Base-by-base conservation (phyloP, 2,888 invertebrate genomes). In the Xiphydria camelus region DNA sequence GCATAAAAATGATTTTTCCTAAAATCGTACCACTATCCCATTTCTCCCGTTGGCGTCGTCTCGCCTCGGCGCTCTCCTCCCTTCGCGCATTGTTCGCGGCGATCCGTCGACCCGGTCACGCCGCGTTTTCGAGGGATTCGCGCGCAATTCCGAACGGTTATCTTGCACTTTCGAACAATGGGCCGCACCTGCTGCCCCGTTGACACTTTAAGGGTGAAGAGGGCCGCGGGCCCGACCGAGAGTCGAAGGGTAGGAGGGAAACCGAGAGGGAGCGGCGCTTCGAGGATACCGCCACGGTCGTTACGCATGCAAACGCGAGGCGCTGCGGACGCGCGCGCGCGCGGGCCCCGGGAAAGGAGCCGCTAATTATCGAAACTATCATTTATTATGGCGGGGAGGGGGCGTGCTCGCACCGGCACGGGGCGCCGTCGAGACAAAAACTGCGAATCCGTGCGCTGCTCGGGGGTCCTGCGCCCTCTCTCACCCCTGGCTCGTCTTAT, bases 351-450 rank as follows among this genome's bases (percentile, higher is more conserved):
- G 51, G 45, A 66, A 67, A 68, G 59, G 47, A 58, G 64, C 70
- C 66, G 70, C 68, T 72, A 72, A 72, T 72, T 72, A 70, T 69
- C 51, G 57, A 64, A 66, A 68, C 60, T 68, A 67, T 71, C 68
- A 70, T 70, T 71, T 70, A 61, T 72, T 68, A 70, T 49, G 49
- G 54, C 45, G n/a, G 42, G 37, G 41, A 41, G 37, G 46, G 29
- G 29, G 29, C 29, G 29, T 29, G 15, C 4, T 12, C 29, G 12
- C 29, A n/a, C 15, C 29, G 29, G 29, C 15, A 29, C 15, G 29
- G 29, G 29, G 29, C 29, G 15, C 12, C 29, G 9, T 3, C 12
- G 14, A 29, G 29, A 29, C 29, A n/a, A n/a, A n/a, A n/a, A 29
- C 29, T 5, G 9, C 29, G 3, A 5, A 29, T 29, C n/a, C n/a